A percentile compares a stretch with the other conserved stretches of the same genome.
These are phyloP conservation scores for Oryzaephilus surinamensis DNA, from an alignment of 1,140 invertebrate species.

Conservation along the genomic window DNA sequence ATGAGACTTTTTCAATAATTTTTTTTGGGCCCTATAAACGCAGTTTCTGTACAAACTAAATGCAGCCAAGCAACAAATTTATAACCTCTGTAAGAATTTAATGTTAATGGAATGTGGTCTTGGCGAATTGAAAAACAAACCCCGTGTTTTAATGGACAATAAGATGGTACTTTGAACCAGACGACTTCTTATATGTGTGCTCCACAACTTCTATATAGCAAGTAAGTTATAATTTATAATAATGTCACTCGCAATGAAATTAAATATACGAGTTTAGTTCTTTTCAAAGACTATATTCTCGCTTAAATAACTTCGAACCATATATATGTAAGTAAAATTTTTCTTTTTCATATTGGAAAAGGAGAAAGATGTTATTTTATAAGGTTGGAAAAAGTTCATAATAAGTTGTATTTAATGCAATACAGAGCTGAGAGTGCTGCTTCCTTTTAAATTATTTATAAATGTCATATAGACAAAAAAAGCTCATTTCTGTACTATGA, in stretches of 20 bases:
- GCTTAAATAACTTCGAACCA: too few species aligned
- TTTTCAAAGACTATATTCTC: slow-evolving; percentile 16
- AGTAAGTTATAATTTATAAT: slow-evolving; percentile 30
- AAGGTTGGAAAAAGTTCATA: too few species aligned
- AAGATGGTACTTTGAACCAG: slow-evolving; percentile 31
- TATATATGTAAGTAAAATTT: too few species aligned
- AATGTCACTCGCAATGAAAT: slow-evolving; percentile 27
- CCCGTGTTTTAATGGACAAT: slow-evolving; percentile 31
- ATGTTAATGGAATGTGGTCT: slow-evolving; percentile 28
- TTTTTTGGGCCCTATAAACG: slow-evolving; percentile 7
- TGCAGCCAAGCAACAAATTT: slow-evolving; percentile 22
- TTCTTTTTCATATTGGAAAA: too few species aligned
- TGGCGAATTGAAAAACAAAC: slow-evolving; percentile 28
- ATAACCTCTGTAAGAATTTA: slow-evolving; percentile 28
- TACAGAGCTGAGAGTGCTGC: too few species aligned
- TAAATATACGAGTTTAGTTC: slow-evolving; percentile 23
- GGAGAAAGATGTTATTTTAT: too few species aligned
- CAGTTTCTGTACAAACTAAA: slow-evolving; percentile 12
- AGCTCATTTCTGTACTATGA: too few species aligned
- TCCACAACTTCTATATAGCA: slow-evolving; percentile 6
- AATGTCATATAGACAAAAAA: too few species aligned
- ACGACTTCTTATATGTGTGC: slow-evolving; percentile 25
- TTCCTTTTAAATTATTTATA: too few species aligned
- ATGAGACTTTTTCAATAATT: slow-evolving; percentile 7
- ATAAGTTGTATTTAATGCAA: too few species aligned